phyloP scores from a whole-genome alignment of 2,888 invertebrate species.

The Linnaemya vulpina region DNA sequence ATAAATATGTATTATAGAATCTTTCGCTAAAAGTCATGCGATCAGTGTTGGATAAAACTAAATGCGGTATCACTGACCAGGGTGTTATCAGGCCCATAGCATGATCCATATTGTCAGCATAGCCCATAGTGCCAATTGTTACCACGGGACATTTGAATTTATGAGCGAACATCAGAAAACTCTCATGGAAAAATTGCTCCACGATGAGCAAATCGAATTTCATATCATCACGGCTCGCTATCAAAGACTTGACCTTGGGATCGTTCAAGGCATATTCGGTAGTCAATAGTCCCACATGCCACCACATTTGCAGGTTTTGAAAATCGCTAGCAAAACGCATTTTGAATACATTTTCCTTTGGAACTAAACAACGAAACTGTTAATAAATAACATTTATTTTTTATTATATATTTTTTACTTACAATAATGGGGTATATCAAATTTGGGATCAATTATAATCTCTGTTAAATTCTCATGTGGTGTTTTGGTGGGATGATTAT shows the following conservation, averaged over 20 bases:
- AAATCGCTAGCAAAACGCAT: slow-evolving; percentile 81
- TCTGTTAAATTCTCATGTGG: slow-evolving; percentile 83
- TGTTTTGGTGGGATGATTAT: slow-evolving; percentile 80
- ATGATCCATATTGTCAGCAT: slow-evolving; percentile 82
- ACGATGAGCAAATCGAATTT: slow-evolving; percentile 83
- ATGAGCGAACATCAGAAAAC: slow-evolving; percentile 82
- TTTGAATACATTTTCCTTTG: slow-evolving; percentile 79
- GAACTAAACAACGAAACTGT: slow-evolving; percentile 75
- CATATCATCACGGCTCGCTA: slow-evolving; percentile 79
- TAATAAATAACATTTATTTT: too few relatives aligned
- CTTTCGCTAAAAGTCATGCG: slow-evolving; percentile 82
- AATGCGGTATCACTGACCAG: slow-evolving; percentile 81
- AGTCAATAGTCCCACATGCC: slow-evolving; percentile 78
- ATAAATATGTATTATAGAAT: slow-evolving; percentile 81
- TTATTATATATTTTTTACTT: slow-evolving; percentile 71
- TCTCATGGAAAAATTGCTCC: slow-evolving; percentile 83
- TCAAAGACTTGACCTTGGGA: slow-evolving; percentile 77
- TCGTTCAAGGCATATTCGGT: slow-evolving; percentile 80
- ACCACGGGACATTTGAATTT: slow-evolving; percentile 83
- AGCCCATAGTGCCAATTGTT: slow-evolving; percentile 82
- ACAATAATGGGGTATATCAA: slow-evolving; percentile 81
- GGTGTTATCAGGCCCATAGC: slow-evolving; percentile 82
- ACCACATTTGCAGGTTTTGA: slow-evolving; percentile 80
- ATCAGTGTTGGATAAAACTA: slow-evolving; percentile 80
- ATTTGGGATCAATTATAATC: slow-evolving; percentile 80